These are phyloP conservation scores for Drosophila mercatorum DNA, from an alignment of 2,888 invertebrate species.

Conservation along the genomic window DNA sequence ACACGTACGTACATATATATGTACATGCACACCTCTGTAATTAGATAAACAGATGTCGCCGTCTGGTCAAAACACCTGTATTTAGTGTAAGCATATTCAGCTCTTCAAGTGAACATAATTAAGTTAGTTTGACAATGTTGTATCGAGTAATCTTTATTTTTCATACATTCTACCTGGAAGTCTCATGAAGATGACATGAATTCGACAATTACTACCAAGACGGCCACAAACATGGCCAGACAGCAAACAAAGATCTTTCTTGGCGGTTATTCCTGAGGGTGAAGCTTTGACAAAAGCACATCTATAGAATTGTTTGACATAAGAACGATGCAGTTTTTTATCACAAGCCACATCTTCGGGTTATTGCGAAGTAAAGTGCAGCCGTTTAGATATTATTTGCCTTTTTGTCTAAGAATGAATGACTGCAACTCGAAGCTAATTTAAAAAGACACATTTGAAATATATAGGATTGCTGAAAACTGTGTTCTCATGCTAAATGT, in stretches of 20 bases:
- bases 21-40: not conserved
- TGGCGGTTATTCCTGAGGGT: not conserved
- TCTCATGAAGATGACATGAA: not conserved
- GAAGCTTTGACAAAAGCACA: not conserved
- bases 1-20: not conserved
- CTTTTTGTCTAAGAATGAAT: constrained; percentile 64
- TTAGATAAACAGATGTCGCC: constrained; percentile 31
- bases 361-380: constrained; percentile 27
- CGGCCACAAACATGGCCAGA: not conserved
- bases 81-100: not conserved
- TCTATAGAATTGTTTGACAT: constrained; percentile 3
- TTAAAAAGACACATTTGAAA: constrained; percentile 55
- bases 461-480: constrained; percentile 58
- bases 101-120: not conserved
- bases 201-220: not conserved
- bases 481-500: constrained; percentile 60
- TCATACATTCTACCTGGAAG: not conserved
- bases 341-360: not conserved
- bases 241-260: not conserved
- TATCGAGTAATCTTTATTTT: not conserved
- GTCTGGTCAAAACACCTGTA: constrained; percentile 50
- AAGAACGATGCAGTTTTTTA: constrained; percentile 10
- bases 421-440: constrained; percentile 38
- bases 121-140: not conserved
- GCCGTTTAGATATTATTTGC: constrained; percentile 44